phyloP scores from a whole-genome alignment of 2,113 vertebrate genomes.

The Calcarius ornatus region DNA sequence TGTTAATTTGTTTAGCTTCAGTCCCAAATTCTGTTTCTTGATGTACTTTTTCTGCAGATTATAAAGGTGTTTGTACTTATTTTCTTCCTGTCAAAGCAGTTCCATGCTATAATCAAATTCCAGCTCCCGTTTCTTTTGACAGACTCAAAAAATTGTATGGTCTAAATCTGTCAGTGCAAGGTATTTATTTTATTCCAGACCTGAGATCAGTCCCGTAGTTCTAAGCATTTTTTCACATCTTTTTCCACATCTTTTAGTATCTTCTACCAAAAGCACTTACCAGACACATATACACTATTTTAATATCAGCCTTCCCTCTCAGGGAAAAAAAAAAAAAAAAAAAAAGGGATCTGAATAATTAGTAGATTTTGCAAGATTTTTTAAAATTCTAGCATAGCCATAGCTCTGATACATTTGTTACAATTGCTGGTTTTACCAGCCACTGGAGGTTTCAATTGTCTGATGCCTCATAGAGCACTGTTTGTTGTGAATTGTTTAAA shows the following conservation, averaged over 20 bases:
- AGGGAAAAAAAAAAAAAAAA: neutral
- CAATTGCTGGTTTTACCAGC: slow-evolving; percentile 1
- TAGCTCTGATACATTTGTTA: neutral
- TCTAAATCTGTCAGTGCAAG: slow-evolving; percentile 24
- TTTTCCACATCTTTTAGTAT: neutral
- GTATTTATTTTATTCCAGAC: slow-evolving; percentile 41
- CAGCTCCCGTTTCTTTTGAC: neutral
- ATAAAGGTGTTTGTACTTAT: neutral
- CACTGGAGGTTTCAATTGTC: neutral
- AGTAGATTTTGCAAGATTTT: neutral
- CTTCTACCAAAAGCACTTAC: neutral
- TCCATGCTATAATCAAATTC: slow-evolving; percentile 1
- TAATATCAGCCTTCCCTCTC: neutral
- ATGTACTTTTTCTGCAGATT: neutral
- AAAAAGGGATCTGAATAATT: neutral
- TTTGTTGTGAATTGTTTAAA: slow-evolving; percentile 6
- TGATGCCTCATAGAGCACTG: neutral
- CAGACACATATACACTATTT: neutral
- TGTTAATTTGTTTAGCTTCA: neutral
- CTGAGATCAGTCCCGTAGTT: neutral
- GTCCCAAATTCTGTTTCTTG: neutral
- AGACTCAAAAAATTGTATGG: slow-evolving; percentile 9
- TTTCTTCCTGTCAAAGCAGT: slow-evolving; percentile 13
- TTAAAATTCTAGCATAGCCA: neutral
- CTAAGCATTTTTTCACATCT: neutral